phyloP scores from a whole-genome alignment of 37 sponge, comb jelly and placozoan species.

The Eunapius fragilis region DNA sequence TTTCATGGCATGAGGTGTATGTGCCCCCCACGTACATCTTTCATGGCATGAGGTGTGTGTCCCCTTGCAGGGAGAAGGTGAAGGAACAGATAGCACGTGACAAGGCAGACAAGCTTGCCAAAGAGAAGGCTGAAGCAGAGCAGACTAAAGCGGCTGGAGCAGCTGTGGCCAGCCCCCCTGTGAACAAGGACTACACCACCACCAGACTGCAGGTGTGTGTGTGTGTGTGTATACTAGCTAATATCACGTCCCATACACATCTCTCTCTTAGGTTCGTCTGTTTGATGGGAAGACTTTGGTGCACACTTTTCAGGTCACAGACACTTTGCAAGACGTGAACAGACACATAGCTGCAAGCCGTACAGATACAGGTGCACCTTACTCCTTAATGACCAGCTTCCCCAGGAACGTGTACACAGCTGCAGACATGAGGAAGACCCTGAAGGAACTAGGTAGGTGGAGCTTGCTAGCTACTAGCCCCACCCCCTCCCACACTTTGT shows the following conservation, averaged over 20 bases:
- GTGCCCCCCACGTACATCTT: background rate
- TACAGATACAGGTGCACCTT: constrained; percentile 24
- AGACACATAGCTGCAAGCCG: constrained; percentile 45
- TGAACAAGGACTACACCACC: background rate
- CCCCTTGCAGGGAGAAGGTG: constrained; percentile 69
- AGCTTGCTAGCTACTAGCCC: background rate
- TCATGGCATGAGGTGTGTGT: too few relatives aligned
- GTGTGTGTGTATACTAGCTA: background rate
- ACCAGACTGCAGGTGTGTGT: constrained; percentile 72
- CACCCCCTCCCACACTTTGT: background rate
- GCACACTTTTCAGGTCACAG: constrained; percentile 57
- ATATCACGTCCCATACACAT: background rate
- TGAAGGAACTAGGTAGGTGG: constrained; percentile 65
- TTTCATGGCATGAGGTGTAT: constrained; percentile 58
- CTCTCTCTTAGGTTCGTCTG: constrained; percentile 47
- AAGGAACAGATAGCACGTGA: constrained; percentile 79
- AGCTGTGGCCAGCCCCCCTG: background rate
- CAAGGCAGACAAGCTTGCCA: constrained; percentile 58
- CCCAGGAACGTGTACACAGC: constrained; percentile 65
- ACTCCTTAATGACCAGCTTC: constrained; percentile 70
- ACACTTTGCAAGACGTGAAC: constrained; percentile 68
- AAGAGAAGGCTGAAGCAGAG: constrained; percentile 37
- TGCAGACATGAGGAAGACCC: constrained; percentile 50
- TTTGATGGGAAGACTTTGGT: constrained; percentile 52
- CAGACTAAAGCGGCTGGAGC: background rate